Evolutionary conservation across 1,140 invertebrate species (phyloP), one percentile per base, ranked within the genome.

Genomic region (Cheumatopsyche charites): DNA sequence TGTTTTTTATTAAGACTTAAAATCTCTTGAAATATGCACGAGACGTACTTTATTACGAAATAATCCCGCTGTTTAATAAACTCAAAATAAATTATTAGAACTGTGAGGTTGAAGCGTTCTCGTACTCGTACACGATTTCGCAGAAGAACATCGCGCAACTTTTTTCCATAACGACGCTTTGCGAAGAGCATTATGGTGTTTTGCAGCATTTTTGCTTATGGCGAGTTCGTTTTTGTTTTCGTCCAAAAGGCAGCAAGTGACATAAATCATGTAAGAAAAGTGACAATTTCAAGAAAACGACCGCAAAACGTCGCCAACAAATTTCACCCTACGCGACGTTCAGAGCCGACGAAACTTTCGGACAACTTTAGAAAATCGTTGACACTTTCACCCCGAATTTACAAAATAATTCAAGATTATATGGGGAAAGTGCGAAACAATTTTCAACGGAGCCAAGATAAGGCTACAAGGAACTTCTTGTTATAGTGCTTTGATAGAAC

Each of bases 341-440:
- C 47, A 19, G 19, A 52, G 47, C 19, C 47, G 47, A 52, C n/a
- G 19, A 52, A 52, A 52, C 47, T 52, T 52, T 52, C 19, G 7
- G 47, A n/a, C 3, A 52, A 52, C 47, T 52, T 17, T 19, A 52
- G n/a, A 52, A 52, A 52, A 52, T 52, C 4, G 47, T 15, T 52
- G 47, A 52, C 47, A 52, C 47, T 52, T 52, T 17, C 47, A 19
- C 47, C 19, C 6, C 9, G 29, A 52, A 52, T 52, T 52, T 52
- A 52, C 47, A 52, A 52, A 52, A 52, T 52, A 52, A 52, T 52
- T 52, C 15, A 52, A 52, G 47, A 52, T 52, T 52, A 52, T 52
- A 52, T 19, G 47, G 15, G 47, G 19, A 52, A 52, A 17, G 9
- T 17, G n/a, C 47, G 29, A 52, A 52, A 52, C 15, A 52, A 52